phyloP scores from a whole-genome alignment of 2,113 vertebrate genomes.

The Apteryx owenii region DNA sequence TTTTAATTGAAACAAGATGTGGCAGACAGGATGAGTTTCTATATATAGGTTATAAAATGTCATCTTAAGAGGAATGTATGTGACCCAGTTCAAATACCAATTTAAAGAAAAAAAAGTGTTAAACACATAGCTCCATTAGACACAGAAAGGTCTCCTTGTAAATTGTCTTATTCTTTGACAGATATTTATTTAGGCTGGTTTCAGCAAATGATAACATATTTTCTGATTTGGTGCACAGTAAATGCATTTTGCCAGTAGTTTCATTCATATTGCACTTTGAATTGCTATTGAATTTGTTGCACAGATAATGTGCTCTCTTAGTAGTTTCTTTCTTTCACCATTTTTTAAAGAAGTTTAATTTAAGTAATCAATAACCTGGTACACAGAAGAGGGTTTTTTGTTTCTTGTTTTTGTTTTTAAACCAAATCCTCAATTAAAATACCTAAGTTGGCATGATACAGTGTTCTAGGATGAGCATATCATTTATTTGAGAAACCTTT shows the following conservation, averaged over 20 bases:
- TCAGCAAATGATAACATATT: background rate
- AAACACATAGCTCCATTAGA: background rate
- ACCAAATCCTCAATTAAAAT: background rate
- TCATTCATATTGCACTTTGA: background rate
- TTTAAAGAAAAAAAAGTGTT: background rate
- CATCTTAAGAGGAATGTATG: background rate
- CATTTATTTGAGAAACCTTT: background rate
- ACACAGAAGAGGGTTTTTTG: background rate
- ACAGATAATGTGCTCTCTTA: background rate
- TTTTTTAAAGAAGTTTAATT: background rate
- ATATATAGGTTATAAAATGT: constrained; percentile 36
- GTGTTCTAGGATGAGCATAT: background rate
- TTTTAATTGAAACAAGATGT: constrained; percentile 39
- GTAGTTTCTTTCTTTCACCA: background rate
- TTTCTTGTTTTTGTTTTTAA: background rate
- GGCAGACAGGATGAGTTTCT: background rate
- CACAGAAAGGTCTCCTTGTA: background rate
- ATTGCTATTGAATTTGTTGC: background rate
- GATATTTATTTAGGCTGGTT: background rate
- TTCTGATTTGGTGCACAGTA: constrained; percentile 38
- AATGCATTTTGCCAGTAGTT: constrained; percentile 13
- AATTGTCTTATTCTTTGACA: background rate
- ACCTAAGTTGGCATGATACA: background rate
- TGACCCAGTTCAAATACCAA: constrained; percentile 7
- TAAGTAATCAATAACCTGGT: background rate